These are phyloP conservation scores for Phylloscopus whistleri DNA, from an alignment of 2,113 vertebrate genomes.

Conservation along the genomic window DNA sequence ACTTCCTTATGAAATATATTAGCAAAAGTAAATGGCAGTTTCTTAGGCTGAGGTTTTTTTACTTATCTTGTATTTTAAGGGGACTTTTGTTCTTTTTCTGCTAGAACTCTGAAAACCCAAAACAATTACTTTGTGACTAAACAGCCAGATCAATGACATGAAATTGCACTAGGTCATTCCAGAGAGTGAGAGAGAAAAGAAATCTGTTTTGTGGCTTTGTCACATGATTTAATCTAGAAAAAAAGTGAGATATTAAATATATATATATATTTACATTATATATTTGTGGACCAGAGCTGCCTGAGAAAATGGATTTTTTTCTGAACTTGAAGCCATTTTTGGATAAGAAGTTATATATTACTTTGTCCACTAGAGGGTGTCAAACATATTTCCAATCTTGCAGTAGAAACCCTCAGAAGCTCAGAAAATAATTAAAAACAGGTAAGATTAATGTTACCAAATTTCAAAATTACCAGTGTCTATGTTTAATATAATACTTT, in stretches of 20 bases:
- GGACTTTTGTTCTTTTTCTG: neutral
- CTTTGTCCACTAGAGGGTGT: slow-evolving; percentile 60
- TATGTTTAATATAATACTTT: neutral
- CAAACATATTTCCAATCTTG: slow-evolving; percentile 16
- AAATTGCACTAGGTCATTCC: neutral
- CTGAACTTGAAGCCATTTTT: neutral
- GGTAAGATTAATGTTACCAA: neutral
- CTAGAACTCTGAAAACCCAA: neutral
- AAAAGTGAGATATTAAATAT: neutral
- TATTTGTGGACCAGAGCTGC: neutral
- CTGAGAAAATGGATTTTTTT: neutral
- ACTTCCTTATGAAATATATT: neutral
- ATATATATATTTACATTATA: neutral
- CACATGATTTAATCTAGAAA: neutral
- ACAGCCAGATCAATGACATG: neutral
- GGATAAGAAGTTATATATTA: neutral
- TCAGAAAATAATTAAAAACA: neutral
- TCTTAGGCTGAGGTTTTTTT: neutral
- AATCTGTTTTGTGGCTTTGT: neutral
- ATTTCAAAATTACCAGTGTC: neutral
- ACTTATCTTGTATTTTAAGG: neutral
- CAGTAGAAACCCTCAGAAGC: neutral
- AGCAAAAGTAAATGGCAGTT: neutral
- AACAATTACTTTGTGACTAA: neutral
- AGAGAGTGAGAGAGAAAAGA: neutral